Percentiles rank a stretch among this genome's conserved stretches.
phyloP scores from a whole-genome alignment of 2,797 vertebrate genomes.

The Atherinosoma microstoma region DNA sequence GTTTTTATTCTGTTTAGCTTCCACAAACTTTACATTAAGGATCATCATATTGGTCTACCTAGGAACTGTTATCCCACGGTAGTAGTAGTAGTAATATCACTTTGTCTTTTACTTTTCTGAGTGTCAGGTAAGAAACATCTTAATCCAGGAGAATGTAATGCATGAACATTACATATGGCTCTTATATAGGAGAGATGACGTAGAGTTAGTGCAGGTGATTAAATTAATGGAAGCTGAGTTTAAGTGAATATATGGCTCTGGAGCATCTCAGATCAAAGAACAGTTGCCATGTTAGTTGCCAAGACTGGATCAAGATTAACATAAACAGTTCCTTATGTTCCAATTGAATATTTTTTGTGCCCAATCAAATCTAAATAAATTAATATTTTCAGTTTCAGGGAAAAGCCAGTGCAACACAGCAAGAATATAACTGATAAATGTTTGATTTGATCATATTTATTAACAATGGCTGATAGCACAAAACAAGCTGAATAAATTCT shows the following conservation, averaged over 20 bases:
- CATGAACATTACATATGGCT: too few relatives aligned
- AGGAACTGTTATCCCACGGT: not conserved
- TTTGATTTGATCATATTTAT: not conserved
- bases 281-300: not conserved
- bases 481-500: too few relatives aligned
- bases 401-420: not conserved
- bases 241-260: constrained; percentile 3
- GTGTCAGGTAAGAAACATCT: not conserved
- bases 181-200: too few relatives aligned
- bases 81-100: not conserved
- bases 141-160: not conserved
- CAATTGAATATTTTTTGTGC: too few relatives aligned
- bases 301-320: not conserved
- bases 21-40: not conserved
- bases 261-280: not conserved
- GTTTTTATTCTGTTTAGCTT: not conserved
- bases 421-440: not conserved
- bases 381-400: not conserved
- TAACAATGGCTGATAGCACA: too few relatives aligned
- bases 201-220: not conserved
- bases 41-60: not conserved
- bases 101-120: not conserved
- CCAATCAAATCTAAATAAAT: too few relatives aligned
- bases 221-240: not conserved
- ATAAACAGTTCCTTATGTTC: not conserved